These are phyloP conservation scores for Hypanus sabinus DNA, from an alignment of 2,113 vertebrate species.

Conservation along the genomic window DNA sequence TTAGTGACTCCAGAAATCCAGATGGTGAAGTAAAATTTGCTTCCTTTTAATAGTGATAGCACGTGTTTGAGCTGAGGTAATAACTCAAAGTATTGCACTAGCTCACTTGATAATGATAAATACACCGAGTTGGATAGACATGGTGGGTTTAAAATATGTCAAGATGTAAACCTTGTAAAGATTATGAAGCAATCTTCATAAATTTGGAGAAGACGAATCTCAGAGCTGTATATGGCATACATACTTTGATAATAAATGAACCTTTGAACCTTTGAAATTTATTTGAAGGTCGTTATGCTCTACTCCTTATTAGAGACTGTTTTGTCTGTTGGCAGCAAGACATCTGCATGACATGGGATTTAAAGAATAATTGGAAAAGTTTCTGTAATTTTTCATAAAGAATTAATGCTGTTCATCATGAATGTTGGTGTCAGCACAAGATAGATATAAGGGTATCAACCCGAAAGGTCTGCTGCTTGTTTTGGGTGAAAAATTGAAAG, in stretches of 20 bases:
- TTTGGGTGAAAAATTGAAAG: background rate
- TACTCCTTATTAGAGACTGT: background rate
- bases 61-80: background rate
- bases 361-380: background rate
- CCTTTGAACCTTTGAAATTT: background rate
- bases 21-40: background rate
- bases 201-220: no score
- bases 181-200: no score
- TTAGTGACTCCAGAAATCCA: background rate
- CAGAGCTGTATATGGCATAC: no score
- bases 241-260: no score
- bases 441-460: background rate
- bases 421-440: background rate
- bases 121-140: background rate
- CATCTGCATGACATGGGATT: background rate
- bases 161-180: background rate
- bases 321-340: background rate
- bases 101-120: background rate
- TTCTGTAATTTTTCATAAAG: background rate
- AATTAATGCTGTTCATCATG: background rate
- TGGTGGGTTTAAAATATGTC: background rate
- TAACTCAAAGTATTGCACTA: no score
- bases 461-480: background rate
- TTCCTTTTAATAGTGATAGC: background rate
- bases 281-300: background rate